Conservation (phyloP, 1,140 invertebrate species). For the Belonocnema kinseyi region DNA sequence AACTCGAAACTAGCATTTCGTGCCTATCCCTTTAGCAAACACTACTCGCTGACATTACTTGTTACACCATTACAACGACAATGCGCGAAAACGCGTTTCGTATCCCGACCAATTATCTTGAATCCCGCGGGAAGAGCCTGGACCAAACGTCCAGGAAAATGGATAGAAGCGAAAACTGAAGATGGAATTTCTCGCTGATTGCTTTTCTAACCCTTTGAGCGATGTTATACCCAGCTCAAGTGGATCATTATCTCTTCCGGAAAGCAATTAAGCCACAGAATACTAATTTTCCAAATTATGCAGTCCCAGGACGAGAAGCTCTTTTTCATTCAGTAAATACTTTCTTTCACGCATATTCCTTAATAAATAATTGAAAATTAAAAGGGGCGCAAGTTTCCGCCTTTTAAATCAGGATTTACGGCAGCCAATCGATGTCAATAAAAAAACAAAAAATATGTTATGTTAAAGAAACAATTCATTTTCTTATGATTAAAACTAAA, state of each 20-base stretch:
- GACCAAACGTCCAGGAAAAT: background rate
- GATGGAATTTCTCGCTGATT: constrained; percentile 52
- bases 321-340: background rate
- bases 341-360: background rate
- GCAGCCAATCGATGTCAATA: no score
- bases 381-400: no score
- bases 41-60: constrained; percentile 15
- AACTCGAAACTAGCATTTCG: no score
- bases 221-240: background rate
- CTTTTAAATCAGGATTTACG: no score
- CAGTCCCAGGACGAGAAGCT: background rate
- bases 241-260: constrained; percentile 23
- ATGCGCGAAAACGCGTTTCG: constrained; percentile 35
- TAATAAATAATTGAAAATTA: background rate
- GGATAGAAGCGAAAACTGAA: constrained; percentile 38
- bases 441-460: no score
- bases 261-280: constrained; percentile 21
- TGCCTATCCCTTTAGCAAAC: no score
- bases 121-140: constrained; percentile 36
- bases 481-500: no score
- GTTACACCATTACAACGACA: constrained; percentile 25
- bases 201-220: constrained; percentile 40
- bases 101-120: constrained; percentile 55
- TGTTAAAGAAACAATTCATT: no score
- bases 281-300: constrained; percentile 25